phyloP scores from a whole-genome alignment of 2,113 vertebrate genomes.

The Solea senegalensis region DNA sequence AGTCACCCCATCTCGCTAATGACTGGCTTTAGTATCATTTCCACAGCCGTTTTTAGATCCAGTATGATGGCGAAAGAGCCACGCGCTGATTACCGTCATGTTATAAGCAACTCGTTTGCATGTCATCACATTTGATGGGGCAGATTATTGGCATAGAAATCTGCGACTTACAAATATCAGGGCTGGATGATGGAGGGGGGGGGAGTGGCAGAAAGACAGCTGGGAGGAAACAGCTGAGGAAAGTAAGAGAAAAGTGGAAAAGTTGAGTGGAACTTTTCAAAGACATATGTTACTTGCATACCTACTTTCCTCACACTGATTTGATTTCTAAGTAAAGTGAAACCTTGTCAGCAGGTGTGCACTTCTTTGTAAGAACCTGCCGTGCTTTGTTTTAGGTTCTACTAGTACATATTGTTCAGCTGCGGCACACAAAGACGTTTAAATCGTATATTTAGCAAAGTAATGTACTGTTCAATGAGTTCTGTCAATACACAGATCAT shows the following conservation, averaged over 20 bases:
- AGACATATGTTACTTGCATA: no score
- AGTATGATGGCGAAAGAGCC: constrained; percentile 15
- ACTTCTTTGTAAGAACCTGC: neutral
- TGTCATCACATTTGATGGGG: constrained; percentile 53
- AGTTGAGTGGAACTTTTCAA: constrained; percentile 35
- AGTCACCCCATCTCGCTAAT: constrained; percentile 31
- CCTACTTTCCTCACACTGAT: constrained; percentile 3
- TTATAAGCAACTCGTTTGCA: constrained; percentile 57
- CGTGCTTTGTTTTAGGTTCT: no score
- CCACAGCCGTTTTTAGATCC: constrained; percentile 32
- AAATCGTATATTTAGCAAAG: no score
- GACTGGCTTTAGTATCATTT: constrained; percentile 33
- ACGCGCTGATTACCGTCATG: constrained; percentile 42
- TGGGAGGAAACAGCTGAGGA: constrained; percentile 3
- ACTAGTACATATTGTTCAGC: no score
- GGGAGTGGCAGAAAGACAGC: constrained; percentile 37
- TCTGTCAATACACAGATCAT: no score
- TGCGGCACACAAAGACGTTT: no score
- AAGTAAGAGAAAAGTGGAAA: constrained; percentile 8
- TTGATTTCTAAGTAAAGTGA: neutral
- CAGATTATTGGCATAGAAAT: constrained; percentile 39
- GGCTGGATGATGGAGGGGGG: constrained; percentile 22
- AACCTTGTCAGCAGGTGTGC: neutral
- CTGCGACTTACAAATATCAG: constrained; percentile 21
- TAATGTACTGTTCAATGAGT: no score